These are phyloP conservation scores for Apaloderma vittatum DNA, from an alignment of 2,113 vertebrate species.

Conservation along the genomic window DNA sequence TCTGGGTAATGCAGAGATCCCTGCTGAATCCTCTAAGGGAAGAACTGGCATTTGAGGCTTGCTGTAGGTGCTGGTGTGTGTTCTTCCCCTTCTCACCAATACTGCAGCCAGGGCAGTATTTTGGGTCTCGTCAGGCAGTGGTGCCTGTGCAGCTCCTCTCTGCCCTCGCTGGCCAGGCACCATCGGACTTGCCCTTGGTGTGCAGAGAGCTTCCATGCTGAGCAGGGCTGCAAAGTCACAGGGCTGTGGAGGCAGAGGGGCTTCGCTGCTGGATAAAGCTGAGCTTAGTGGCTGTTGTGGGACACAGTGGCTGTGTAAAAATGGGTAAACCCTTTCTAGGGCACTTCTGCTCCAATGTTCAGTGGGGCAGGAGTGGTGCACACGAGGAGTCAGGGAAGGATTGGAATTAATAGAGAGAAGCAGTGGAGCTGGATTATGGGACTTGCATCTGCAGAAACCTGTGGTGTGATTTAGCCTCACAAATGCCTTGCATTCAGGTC, in stretches of 20 bases:
- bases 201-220: background rate
- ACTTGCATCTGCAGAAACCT: background rate
- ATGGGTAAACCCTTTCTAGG: background rate
- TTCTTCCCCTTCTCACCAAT: background rate
- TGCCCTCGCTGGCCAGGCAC: background rate
- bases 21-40: background rate
- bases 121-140: background rate
- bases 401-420: too few species aligned
- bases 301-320: fast-evolving
- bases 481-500: background rate
- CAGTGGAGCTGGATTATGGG: too few species aligned
- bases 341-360: background rate
- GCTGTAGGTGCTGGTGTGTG: background rate
- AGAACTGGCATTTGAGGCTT: background rate
- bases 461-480: background rate
- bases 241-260: background rate
- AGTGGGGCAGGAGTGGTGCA: background rate
- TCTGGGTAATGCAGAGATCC: background rate
- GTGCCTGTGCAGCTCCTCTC: background rate
- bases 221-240: background rate
- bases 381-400: fast-evolving
- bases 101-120: background rate
- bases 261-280: background rate
- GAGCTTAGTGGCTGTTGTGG: background rate
- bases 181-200: background rate